A percentile compares a stretch with the other conserved stretches of the same genome.
These are phyloP conservation scores for Pseudopleuronectes americanus DNA, from an alignment of 2,797 vertebrate species.

Conservation along the genomic window DNA sequence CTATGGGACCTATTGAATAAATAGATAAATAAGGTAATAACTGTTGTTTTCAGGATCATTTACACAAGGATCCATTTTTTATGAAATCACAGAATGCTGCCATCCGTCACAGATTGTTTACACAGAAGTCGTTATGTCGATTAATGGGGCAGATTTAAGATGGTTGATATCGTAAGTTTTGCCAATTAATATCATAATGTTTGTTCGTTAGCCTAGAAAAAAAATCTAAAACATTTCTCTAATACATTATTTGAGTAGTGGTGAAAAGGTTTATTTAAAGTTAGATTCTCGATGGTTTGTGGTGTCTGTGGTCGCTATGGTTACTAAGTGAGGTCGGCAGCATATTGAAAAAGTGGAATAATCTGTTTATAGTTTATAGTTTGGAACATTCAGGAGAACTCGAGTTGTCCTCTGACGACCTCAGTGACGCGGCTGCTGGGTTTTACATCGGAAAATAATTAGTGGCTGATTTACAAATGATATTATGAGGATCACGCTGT, in stretches of 20 bases:
- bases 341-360: conserved; percentile 1
- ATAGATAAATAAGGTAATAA: background rate
- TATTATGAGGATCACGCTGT: no score
- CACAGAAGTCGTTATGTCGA: background rate
- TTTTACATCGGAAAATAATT: background rate
- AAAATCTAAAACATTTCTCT: background rate
- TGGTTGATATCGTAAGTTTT: background rate
- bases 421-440: background rate
- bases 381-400: no score
- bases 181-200: background rate
- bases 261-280: no score
- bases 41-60: background rate
- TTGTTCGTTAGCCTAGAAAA: background rate
- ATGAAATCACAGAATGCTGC: background rate
- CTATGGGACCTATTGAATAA: background rate
- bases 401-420: background rate
- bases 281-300: no score
- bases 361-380: no score
- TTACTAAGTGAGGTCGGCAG: background rate
- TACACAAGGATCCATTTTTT: background rate
- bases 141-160: background rate
- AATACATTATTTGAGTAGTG: no score
- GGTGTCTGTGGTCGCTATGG: conserved; percentile 7
- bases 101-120: background rate
- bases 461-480: no score